phyloP scores from a whole-genome alignment of 2,113 vertebrate species.

The Donacobius atricapilla region DNA sequence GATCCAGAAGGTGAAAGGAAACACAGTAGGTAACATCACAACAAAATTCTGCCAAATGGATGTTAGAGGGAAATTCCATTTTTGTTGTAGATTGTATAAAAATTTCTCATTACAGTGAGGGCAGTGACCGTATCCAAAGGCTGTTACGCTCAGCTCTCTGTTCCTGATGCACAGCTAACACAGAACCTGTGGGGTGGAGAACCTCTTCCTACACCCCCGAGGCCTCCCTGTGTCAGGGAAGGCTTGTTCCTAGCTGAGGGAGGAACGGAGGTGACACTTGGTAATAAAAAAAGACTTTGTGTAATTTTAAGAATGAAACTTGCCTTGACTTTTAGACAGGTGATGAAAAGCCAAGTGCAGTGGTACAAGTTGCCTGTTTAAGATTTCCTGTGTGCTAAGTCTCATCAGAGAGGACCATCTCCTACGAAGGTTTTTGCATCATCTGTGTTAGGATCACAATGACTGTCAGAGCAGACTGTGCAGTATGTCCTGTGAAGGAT shows the following conservation, averaged over 20 bases:
- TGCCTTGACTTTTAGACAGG: not conserved
- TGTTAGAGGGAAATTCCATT: conserved; percentile 10
- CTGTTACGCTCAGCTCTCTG: not conserved
- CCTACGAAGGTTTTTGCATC: not conserved
- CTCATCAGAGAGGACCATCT: not conserved
- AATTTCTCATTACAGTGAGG: not conserved
- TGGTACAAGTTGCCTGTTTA: not conserved
- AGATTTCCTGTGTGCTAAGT: not conserved
- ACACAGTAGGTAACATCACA: not conserved
- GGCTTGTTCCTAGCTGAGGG: not conserved
- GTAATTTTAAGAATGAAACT: not conserved
- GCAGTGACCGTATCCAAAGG: not conserved
- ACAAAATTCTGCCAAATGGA: not conserved
- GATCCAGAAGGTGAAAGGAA: not conserved
- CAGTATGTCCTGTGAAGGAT: not conserved
- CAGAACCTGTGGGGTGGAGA: not conserved
- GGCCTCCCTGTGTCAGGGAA: not conserved
- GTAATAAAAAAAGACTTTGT: not conserved
- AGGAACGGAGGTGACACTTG: not conserved
- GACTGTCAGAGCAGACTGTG: not conserved
- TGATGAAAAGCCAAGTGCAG: not conserved
- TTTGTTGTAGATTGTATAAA: not conserved
- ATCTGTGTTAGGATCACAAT: not conserved
- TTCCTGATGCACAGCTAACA: not conserved
- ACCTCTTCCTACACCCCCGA: not conserved